phyloP scores from a whole-genome alignment of 2,113 vertebrate genomes.

The Myrmecobius fasciatus region DNA sequence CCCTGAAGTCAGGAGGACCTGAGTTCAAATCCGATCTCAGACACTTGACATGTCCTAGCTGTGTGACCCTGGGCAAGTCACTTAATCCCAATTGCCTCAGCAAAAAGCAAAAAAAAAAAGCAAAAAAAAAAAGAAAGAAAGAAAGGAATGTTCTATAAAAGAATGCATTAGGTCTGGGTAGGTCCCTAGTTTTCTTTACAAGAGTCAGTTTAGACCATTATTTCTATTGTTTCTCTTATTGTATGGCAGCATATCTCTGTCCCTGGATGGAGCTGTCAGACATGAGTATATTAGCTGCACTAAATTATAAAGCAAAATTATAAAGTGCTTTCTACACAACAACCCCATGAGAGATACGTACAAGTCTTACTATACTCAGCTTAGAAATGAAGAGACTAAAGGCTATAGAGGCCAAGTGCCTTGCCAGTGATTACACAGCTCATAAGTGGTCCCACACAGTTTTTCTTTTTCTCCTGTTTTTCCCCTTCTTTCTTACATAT shows the following conservation, averaged over 20 bases:
- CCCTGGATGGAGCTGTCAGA: neutral
- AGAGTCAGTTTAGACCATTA: neutral
- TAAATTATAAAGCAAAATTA: too few species aligned
- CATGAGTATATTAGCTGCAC: neutral
- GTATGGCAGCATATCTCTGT: neutral
- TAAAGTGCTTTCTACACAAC: neutral
- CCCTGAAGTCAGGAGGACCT: too few species aligned
- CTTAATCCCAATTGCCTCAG: too few species aligned
- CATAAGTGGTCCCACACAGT: neutral
- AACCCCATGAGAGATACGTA: neutral
- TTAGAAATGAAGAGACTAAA: neutral
- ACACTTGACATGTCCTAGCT: too few species aligned
- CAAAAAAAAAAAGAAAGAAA: too few species aligned
- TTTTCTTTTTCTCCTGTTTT: neutral
- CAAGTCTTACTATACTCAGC: neutral
- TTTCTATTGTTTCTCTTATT: neutral
- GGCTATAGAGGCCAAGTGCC: neutral
- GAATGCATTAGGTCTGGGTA: neutral
- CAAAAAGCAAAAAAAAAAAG: too few species aligned
- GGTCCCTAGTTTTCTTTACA: neutral
- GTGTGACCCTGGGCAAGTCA: too few species aligned
- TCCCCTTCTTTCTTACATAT: neutral
- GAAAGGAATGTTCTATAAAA: neutral
- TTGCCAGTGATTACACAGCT: neutral
- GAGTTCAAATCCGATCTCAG: too few species aligned